Conservation (phyloP, 2,888 invertebrate species). For the Leucania comma region DNA sequence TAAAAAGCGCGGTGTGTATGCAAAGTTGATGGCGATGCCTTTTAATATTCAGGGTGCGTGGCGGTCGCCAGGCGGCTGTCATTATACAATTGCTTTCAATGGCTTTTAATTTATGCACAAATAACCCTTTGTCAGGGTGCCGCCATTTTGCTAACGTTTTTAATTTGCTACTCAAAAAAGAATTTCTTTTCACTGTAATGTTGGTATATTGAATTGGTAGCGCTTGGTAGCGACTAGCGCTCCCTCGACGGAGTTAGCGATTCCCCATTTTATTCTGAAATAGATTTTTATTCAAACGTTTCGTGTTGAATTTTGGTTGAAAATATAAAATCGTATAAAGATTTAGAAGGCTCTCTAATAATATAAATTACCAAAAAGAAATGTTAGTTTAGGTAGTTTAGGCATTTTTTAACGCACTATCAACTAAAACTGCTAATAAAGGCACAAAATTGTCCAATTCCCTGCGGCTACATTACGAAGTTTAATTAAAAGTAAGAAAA, state of each 20-base stretch:
- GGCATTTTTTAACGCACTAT: not conserved
- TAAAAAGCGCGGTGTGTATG: constrained; percentile 23
- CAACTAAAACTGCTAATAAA: constrained; percentile 27
- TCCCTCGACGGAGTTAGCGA: constrained; percentile 25
- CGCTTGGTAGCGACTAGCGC: not conserved
- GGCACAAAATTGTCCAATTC: constrained; percentile 18
- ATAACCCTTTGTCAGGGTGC: constrained; percentile 54
- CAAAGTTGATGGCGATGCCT: constrained; percentile 31
- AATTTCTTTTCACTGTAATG: constrained; percentile 39
- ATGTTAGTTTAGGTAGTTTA: constrained; percentile 1
- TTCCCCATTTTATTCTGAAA: constrained; percentile 36
- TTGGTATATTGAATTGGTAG: constrained; percentile 37
- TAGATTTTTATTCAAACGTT: constrained; percentile 36
- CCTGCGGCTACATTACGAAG: constrained; percentile 18
- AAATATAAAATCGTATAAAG: constrained; percentile 10
- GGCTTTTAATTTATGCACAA: constrained; percentile 65
- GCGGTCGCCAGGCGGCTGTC: constrained; percentile 38
- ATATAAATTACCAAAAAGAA: not conserved
- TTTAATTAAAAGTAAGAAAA: constrained; percentile 56
- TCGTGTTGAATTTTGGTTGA: constrained; percentile 1
- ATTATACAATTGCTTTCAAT: constrained; percentile 63
- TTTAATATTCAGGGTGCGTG: constrained; percentile 52
- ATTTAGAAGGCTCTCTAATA: not conserved
- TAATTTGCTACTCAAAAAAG: constrained; percentile 48
- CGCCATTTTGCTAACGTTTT: constrained; percentile 55